These are phyloP conservation scores for Poecile montanus DNA, from an alignment of 2,797 vertebrate genomes.

Conservation along the genomic window DNA sequence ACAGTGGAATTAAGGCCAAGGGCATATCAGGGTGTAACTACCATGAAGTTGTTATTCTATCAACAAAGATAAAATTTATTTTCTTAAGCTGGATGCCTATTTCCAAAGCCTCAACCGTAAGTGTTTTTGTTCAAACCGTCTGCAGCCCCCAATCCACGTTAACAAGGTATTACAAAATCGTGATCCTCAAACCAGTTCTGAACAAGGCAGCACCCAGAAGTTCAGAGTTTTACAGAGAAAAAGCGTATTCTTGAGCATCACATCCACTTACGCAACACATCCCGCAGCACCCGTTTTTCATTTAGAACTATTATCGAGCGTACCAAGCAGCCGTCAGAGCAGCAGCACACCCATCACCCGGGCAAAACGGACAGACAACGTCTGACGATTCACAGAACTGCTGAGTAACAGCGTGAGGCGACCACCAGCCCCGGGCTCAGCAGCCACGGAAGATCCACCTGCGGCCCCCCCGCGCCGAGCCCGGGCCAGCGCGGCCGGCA, in stretches of 20 bases:
- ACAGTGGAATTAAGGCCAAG: neutral
- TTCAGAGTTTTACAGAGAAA: neutral
- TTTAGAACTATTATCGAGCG: neutral
- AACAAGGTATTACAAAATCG: neutral
- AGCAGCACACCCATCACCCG: neutral
- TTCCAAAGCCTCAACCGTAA: neutral
- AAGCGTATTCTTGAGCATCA: neutral
- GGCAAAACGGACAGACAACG: neutral
- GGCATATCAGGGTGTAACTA: constrained; percentile 13
- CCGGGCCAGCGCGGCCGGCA: neutral
- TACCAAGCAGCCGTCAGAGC: neutral
- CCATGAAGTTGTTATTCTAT: neutral
- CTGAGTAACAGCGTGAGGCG: neutral
- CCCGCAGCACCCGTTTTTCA: neutral
- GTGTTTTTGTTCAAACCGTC: neutral
- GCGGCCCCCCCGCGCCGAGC: neutral
- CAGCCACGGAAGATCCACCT: rapidly evolving
- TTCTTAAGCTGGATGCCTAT: neutral
- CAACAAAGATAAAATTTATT: constrained; percentile 18
- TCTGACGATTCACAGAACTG: neutral
- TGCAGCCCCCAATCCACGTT: neutral
- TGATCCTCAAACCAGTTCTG: neutral
- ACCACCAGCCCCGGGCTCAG: neutral
- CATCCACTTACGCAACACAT: neutral
- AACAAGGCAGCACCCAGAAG: neutral